Evolutionary conservation across 2,113 vertebrate species (phyloP).

Genomic region (Mirounga angustirostris): DNA sequence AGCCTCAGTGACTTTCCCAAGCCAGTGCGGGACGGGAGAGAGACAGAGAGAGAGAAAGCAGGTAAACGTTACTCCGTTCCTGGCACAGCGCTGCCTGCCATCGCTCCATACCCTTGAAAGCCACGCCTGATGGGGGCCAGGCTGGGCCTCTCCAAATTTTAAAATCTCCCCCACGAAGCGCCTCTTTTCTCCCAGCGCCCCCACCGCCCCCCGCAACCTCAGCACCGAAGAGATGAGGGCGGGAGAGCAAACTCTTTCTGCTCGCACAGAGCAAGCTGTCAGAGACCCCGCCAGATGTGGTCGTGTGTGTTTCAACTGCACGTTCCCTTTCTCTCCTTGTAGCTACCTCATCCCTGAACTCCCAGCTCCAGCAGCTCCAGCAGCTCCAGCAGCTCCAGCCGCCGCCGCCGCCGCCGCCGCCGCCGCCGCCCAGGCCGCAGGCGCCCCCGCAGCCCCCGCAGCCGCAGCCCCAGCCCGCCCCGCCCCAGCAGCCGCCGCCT

Average conservation of each 20-base stretch:
- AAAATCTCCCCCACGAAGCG: background rate
- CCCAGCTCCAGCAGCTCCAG: constrained; percentile 99
- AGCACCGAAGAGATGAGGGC: background rate
- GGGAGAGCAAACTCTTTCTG: background rate
- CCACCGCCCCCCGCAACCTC: no score
- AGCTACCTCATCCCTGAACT: constrained; percentile 99
- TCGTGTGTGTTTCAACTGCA: background rate
- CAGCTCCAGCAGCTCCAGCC: constrained; percentile 98
- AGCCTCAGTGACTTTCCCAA: background rate
- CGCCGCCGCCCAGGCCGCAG: constrained; percentile 81
- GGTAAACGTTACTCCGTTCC: background rate
- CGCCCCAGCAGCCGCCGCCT: constrained; percentile 82
- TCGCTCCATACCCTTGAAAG: background rate
- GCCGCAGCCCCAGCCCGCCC: constrained; percentile 84
- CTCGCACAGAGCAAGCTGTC: background rate
- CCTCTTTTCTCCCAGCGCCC: background rate
- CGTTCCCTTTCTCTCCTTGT: constrained; percentile 73
- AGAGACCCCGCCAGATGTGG: background rate
- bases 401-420: constrained; percentile 90
- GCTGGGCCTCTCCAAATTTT: background rate
- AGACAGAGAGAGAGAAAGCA: background rate
- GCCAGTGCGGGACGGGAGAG: background rate
- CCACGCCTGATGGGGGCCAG: background rate
- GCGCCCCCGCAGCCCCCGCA: constrained; percentile 86
- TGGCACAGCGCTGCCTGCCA: no score